Base-by-base conservation (phyloP, 1,140 invertebrate genomes). In the Meteorus sp. region DNA sequence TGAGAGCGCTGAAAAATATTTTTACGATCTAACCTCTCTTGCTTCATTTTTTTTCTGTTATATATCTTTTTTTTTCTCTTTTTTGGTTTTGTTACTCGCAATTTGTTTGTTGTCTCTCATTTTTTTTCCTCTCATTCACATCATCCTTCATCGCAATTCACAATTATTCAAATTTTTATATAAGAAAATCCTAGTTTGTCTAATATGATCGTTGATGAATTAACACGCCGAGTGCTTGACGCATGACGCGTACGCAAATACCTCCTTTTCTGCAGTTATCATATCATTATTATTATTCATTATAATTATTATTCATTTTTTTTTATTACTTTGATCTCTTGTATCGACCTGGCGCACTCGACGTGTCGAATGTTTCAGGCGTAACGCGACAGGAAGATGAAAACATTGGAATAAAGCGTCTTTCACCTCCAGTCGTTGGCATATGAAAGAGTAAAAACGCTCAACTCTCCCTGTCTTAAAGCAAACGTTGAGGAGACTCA, bases 301-400 rank as follows among this genome's bases (percentile, higher is more conserved):
- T 29, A 20, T 20, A 17, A 13, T 35, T 53, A 17, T 53, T 37
- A 5, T 23, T 50, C 27, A 35, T n/a, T 27, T 17, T 25, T 29
- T 29, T 5, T 55, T 55, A 29, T 43, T 13, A 20, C 9, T 43
- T 11, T 20, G 11, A 4, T 29, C 37, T 22, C 35, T 37, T n/a
- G 43, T 48, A 20, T 48, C 22, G 20, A 54, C 41, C 51, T 22
- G n/a, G 35, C n/a, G n/a, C 51, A 39, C 52, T 54, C 52, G 35
- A 54, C 52, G 52, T 37, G 52, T 54, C 52, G 37, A 54, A 41
- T 54, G 35, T 54, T 37, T 41, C 13, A n/a, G 35, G n/a, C 13
- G 31, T 37, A n/a, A 54, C 52, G 37, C 52, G 52, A 22, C 52
- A 54, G 52, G 35, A 4, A 13, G 31, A 54, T n/a, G 45, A 48